Base-by-base conservation (phyloP, 2,797 vertebrate species). In the Mormyrops boulengeri region DNA sequence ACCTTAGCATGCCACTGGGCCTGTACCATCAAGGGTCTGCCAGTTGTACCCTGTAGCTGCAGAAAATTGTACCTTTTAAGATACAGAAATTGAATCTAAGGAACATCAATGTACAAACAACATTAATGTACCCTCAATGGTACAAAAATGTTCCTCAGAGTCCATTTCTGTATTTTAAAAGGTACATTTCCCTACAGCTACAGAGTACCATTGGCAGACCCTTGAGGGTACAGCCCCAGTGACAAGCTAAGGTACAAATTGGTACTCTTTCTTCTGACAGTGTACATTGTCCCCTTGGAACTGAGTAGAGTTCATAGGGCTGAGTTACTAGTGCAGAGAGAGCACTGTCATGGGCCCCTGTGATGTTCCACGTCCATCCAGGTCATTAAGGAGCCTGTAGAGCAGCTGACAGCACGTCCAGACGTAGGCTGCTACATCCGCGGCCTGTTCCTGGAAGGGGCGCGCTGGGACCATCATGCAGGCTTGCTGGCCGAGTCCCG, bases 391-490 rank as follows among this genome's bases (percentile, higher is more conserved):
- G 91, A 95, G 90, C 73, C 96, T 0, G 92, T 85, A 8, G 91
- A 93, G 0, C 94, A 97, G 88, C 93, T 98, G 90, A 93, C 80
- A 0, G 1, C 9, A 38, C 96, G 92, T 49, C 97, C 98, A 0
- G 0, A 90, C 0, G 47, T 90, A 0, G 97, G 98, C 88, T 98
- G 97, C 93, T 98, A 96, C 92, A 97, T 98, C 92, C 91, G 97
- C 0, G 97, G 98, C 41, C 93, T 99, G 89, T 99, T 97, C 93
- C 94, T 99, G 89, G 97, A 99, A 93, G 98, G 97, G 0, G 97
- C 97, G 50, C 92, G 96, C 90, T 99, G 98, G 98, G 96, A 98
- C 88, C 80, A 92, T 0, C 0, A 62, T 0, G 66, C 60, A 0
- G 94, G 95, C 60, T 94, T 91, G 88, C 94, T 98, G 6, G 90